A percentile compares a stretch with the other conserved stretches of the same genome.
Conservation (phyloP, 2,888 invertebrate genomes). For the Ennomos quercinarius region DNA sequence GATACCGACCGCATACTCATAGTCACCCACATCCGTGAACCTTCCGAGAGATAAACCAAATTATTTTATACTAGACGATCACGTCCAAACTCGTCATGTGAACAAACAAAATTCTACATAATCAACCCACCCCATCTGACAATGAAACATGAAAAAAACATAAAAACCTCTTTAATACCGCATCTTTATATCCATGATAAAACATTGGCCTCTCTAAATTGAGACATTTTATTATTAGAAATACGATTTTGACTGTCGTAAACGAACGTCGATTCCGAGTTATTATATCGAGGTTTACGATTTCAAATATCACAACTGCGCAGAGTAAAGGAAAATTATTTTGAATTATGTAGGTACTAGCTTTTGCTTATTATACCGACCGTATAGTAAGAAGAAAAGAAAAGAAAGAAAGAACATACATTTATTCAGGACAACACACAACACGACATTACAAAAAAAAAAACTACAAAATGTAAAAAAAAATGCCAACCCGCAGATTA, state of each 20-base stretch:
- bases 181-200: conserved; percentile 75
- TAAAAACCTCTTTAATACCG: conserved; percentile 60
- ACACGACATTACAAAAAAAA: too few relatives aligned
- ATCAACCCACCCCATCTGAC: conserved; percentile 60
- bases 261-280: conserved; percentile 70
- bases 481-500: too few relatives aligned
- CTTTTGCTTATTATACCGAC: neutral
- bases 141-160: conserved; percentile 63
- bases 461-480: too few relatives aligned
- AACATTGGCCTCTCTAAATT: conserved; percentile 79
- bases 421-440: too few relatives aligned
- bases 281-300: conserved; percentile 78
- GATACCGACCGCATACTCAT: conserved; percentile 15
- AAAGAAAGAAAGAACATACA: too few relatives aligned
- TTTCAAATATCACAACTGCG: conserved; percentile 67
- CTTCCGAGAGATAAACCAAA: conserved; percentile 23
- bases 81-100: conserved; percentile 54
- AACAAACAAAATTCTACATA: conserved; percentile 43
- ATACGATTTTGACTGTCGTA: conserved; percentile 82
- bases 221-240: conserved; percentile 84
- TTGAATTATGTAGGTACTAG: conserved; percentile 22
- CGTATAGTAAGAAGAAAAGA: conserved; percentile 10
- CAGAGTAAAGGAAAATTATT: conserved; percentile 35
- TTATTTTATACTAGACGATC: conserved; percentile 54
- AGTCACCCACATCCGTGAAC: conserved; percentile 20